phyloP scores from a whole-genome alignment of 2,888 invertebrate genomes.

The Theodoxus fluviatilis region DNA sequence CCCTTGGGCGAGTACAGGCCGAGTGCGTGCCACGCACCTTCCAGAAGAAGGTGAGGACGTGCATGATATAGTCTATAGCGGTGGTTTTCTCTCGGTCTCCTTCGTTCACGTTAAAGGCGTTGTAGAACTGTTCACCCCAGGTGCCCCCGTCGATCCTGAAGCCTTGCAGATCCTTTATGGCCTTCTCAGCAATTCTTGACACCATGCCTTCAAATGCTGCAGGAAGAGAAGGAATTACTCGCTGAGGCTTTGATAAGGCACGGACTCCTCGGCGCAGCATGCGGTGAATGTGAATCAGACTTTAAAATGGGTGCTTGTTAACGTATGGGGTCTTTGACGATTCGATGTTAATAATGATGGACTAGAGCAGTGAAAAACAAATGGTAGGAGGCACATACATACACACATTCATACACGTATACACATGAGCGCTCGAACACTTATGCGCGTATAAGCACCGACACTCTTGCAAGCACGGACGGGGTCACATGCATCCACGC shows the following conservation, averaged over 20 bases:
- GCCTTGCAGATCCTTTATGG: slow-evolving; percentile 69
- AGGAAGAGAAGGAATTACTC: slow-evolving; percentile 21
- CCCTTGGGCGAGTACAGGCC: too few species aligned
- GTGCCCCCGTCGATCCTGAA: slow-evolving; percentile 69
- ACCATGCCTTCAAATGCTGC: slow-evolving; percentile 70
- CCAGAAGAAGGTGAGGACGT: slow-evolving; percentile 72
- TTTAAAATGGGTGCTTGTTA: too few species aligned
- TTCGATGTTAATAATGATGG: too few species aligned
- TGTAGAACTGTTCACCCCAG: slow-evolving; percentile 69
- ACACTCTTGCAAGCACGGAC: too few species aligned
- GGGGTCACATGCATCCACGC: too few species aligned
- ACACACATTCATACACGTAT: too few species aligned
- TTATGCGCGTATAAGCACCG: too few species aligned
- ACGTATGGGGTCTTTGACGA: too few species aligned
- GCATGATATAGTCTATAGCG: slow-evolving; percentile 69
- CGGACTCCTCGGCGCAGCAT: not conserved
- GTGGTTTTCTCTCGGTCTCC: slow-evolving; percentile 71
- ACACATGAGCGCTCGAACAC: too few species aligned
- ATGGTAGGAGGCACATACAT: too few species aligned
- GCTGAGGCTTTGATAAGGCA: not conserved
- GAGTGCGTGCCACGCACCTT: too few species aligned
- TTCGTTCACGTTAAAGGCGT: slow-evolving; percentile 71
- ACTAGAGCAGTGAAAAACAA: too few species aligned
- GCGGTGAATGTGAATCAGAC: not conserved
- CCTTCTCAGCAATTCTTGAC: slow-evolving; percentile 68